These are phyloP conservation scores for Pelosia muscerda DNA, from an alignment of 2,888 invertebrate species.

Conservation along the genomic window DNA sequence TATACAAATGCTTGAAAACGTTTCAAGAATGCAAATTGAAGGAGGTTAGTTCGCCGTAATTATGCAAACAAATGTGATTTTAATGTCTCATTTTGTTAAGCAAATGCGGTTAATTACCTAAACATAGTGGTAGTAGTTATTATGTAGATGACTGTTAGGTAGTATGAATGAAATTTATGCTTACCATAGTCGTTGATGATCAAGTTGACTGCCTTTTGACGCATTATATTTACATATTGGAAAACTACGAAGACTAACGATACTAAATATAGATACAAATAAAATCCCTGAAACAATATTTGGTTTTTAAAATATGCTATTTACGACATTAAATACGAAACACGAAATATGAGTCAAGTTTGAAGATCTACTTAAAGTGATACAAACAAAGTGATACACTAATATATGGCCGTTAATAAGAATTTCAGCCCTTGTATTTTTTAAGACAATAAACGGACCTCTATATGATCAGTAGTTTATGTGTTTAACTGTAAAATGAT, in stretches of 20 bases:
- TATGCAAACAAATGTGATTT: conserved; percentile 86
- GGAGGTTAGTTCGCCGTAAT: conserved; percentile 78
- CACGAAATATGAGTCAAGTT: neutral
- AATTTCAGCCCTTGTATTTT: too few species aligned
- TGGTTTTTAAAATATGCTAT: neutral
- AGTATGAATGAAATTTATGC: conserved; percentile 43
- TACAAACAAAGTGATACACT: too few species aligned
- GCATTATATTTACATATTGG: conserved; percentile 89
- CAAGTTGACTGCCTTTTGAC: conserved; percentile 88
- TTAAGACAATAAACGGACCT: too few species aligned
- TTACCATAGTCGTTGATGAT: conserved; percentile 86
- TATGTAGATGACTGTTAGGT: conserved; percentile 48
- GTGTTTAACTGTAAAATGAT: too few species aligned
- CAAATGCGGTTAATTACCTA: conserved; percentile 81
- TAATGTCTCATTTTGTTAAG: conserved; percentile 85
- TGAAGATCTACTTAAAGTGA: too few species aligned
- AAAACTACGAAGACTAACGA: conserved; percentile 92
- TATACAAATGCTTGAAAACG: conserved; percentile 69
- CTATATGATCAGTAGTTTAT: too few species aligned
- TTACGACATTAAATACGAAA: neutral
- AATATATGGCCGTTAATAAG: too few species aligned
- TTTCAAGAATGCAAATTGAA: conserved; percentile 79
- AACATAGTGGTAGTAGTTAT: conserved; percentile 49
- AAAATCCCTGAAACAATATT: conserved; percentile 90
- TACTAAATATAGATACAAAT: conserved; percentile 92